A percentile compares a stretch with the other conserved stretches of the same genome.
These are phyloP conservation scores for sheep (Ovis aries) DNA, from an alignment of 2,113 vertebrate species.

Conservation along the genomic window DNA sequence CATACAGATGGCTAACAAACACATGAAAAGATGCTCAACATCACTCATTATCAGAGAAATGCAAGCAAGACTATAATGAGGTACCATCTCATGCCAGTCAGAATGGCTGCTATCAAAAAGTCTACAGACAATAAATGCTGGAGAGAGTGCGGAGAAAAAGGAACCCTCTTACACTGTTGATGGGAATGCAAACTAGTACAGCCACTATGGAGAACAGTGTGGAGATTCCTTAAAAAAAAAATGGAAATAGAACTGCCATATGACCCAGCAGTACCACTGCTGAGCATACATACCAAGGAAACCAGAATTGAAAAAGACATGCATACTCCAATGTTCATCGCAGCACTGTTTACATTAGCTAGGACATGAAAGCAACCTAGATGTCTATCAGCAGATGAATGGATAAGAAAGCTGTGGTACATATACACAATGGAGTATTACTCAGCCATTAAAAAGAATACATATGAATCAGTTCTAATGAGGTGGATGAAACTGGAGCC, in stretches of 20 bases:
- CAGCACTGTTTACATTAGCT: neutral
- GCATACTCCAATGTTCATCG: accelerated
- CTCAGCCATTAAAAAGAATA: neutral
- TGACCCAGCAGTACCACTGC: neutral
- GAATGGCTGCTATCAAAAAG: neutral
- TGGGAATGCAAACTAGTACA: neutral
- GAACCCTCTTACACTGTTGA: neutral
- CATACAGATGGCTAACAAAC: neutral
- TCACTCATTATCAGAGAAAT: neutral
- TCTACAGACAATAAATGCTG: neutral
- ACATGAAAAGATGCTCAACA: neutral
- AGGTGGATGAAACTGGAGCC: neutral
- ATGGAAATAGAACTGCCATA: neutral
- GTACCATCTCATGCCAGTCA: neutral
- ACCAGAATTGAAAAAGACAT: neutral
- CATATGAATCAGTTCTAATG: neutral
- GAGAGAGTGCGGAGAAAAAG: neutral
- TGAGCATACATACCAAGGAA: neutral
- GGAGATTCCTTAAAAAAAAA: neutral
- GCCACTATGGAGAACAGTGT: neutral
- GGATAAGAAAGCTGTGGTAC: neutral
- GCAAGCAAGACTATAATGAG: neutral
- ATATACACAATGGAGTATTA: neutral
- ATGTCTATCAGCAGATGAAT: neutral
- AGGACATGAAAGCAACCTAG: neutral